Conservation (phyloP, 2,888 invertebrate genomes). For the Dryobota labecula region DNA sequence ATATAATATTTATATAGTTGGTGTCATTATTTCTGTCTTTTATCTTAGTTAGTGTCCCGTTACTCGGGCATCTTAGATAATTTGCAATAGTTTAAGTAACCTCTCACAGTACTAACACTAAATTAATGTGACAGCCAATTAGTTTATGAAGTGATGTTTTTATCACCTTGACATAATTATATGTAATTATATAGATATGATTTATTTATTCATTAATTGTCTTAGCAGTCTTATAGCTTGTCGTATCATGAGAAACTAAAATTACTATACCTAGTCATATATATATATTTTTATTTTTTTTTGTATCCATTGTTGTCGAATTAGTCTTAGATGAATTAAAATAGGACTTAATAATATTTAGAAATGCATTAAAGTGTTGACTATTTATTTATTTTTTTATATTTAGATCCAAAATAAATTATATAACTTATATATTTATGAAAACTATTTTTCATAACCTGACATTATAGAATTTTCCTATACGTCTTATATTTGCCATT, state of each 20-base stretch:
- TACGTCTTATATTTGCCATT: constrained; percentile 20
- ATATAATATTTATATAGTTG: neutral
- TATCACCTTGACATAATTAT: constrained; percentile 39
- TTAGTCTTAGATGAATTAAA: constrained; percentile 27
- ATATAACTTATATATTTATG: constrained; percentile 8
- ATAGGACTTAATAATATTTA: constrained; percentile 37
- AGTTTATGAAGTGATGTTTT: constrained; percentile 36
- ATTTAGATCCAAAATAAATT: constrained; percentile 37
- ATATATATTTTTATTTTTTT: neutral
- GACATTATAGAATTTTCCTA: constrained; percentile 19
- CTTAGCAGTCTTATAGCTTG: constrained; percentile 5
- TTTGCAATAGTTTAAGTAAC: constrained; percentile 43
- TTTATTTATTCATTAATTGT: constrained; percentile 42
- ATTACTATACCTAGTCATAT: constrained; percentile 4
- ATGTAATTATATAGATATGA: constrained; percentile 23
- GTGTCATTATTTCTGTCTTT: constrained; percentile 16
- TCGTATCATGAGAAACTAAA: constrained; percentile 7
- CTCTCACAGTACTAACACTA: constrained; percentile 23
- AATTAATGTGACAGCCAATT: constrained; percentile 56
- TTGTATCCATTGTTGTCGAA: constrained; percentile 14
- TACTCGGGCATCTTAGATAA: constrained; percentile 35
- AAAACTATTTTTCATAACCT: constrained; percentile 51
- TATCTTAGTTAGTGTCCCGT: constrained; percentile 29
- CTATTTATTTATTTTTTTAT: constrained; percentile 36
- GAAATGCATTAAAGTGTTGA: constrained; percentile 57